These are phyloP conservation scores for Neocrepidodera transversa DNA, from an alignment of 2,888 invertebrate species.

Conservation along the genomic window DNA sequence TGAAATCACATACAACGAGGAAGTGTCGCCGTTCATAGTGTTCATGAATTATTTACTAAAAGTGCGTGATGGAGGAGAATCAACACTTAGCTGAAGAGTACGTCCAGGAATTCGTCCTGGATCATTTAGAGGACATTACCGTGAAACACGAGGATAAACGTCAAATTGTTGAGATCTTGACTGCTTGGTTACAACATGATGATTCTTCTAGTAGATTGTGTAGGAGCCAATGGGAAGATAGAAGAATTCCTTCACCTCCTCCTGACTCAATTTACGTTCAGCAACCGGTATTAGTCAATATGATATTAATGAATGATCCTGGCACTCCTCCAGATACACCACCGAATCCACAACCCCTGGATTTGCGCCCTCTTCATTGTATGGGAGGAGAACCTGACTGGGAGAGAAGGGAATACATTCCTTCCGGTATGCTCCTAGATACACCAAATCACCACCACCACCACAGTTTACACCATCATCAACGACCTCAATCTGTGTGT, in stretches of 20 bases:
- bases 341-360: conserved; percentile 73
- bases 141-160: conserved; percentile 79
- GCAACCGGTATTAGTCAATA: conserved; percentile 60
- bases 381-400: conserved; percentile 68
- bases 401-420: conserved; percentile 65
- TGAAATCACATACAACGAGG: conserved; percentile 31
- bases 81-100: conserved; percentile 88
- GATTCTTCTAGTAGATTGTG: conserved; percentile 40
- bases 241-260: conserved; percentile 64
- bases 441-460: conserved; percentile 46
- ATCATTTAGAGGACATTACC: conserved; percentile 79
- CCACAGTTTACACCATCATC: conserved; percentile 46
- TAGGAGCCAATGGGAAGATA: conserved; percentile 60
- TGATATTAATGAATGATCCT: conserved; percentile 67
- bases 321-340: conserved; percentile 89
- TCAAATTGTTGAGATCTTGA: conserved; percentile 44
- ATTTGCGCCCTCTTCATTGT: conserved; percentile 79
- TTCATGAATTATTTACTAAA: conserved; percentile 24
- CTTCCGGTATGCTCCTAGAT: conserved; percentile 56
- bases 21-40: conserved; percentile 27
- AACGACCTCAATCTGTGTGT: conserved; percentile 74
- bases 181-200: conserved; percentile 48
- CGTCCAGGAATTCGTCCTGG: conserved; percentile 89
- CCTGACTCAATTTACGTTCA: conserved; percentile 70
- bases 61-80: conserved; percentile 66